Conservation (phyloP, 2,888 invertebrate genomes). For the Mesorhabditis belari region DNA sequence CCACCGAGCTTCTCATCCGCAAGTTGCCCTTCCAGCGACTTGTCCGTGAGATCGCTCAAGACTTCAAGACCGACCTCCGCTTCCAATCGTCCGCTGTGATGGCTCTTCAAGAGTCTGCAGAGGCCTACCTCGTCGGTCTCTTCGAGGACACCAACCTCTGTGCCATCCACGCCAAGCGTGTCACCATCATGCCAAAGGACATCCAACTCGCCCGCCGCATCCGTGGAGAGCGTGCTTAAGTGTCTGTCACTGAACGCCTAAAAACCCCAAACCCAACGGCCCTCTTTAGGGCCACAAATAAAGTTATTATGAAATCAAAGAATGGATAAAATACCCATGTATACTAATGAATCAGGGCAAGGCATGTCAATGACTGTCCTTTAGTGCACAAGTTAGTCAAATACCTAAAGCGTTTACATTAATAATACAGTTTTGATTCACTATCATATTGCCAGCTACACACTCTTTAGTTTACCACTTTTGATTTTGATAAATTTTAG, state of each 20-base stretch:
- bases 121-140: slow-evolving; percentile 84
- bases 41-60: slow-evolving; percentile 56
- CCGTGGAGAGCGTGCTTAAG: slow-evolving; percentile 57
- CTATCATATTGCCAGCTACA: no score
- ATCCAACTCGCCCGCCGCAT: slow-evolving; percentile 91
- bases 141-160: slow-evolving; percentile 93
- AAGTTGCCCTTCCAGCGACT: slow-evolving; percentile 61
- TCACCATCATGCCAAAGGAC: slow-evolving; percentile 95
- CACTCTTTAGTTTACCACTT: no score
- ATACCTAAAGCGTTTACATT: no score
- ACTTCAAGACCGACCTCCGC: slow-evolving; percentile 60
- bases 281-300: slow-evolving; percentile 44
- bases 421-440: no score
- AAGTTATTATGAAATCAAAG: no score
- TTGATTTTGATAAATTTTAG: no score
- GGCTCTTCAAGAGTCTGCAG: slow-evolving; percentile 73
- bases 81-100: slow-evolving; percentile 92
- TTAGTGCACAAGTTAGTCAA: no score
- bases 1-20: slow-evolving; percentile 66
- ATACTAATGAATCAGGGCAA: no score
- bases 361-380: no score
- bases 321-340: no score
- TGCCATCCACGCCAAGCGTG: slow-evolving; percentile 91
- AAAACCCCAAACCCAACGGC: slow-evolving; percentile 32
- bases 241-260: no score